Evolutionary conservation across 1,140 invertebrate species (phyloP), one percentile per base, ranked within the genome.

Genomic region (Cydia pomonella): DNA sequence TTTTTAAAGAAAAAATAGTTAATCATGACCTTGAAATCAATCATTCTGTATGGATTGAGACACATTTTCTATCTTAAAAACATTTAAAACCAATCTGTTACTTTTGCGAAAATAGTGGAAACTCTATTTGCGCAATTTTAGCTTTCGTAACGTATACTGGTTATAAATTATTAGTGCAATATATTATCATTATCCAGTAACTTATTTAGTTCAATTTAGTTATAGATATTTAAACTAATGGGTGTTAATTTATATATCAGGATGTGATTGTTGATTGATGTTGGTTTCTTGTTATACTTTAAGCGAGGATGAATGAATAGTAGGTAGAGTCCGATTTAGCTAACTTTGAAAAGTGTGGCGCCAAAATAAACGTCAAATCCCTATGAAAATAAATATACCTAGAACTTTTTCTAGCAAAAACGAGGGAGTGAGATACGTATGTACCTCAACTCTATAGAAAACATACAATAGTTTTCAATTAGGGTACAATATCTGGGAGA

Each of bases 161-260:
- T 69, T 69, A 69, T 69, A 69, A 69, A 69, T 18, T 33, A 69
- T 69, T 21, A 69, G 64, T 69, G 64, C 64, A 69, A 69, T 69
- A 66, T 29, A 66, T 18, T 41, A 69, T 69, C 64, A 69, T 69
- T 38, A 69, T 69, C 27, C 64, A 69, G 64, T 69, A 69, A 69
- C 27, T 69, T 69, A 69, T 69, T 29, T 69, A 69, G 64, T 33
- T 33, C 29, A 69, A 69, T 69, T 64, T 64, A 64, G 27, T n/a
- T 13, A 64, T 29, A 21, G 0, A 64, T 64, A 64, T 64, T 64
- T 64, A 64, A 29, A 64, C 0, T 38, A 69, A 38, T 69, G 10
- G 64, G n/a, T 38, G 64, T 69, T 66, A 69, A 69, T 69, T 69
- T 69, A 69, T 69, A 27, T 69, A 9, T 38, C 18, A 2, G 27